Conservation (phyloP, 2,797 vertebrate genomes). For the Malurus splendens region DNA sequence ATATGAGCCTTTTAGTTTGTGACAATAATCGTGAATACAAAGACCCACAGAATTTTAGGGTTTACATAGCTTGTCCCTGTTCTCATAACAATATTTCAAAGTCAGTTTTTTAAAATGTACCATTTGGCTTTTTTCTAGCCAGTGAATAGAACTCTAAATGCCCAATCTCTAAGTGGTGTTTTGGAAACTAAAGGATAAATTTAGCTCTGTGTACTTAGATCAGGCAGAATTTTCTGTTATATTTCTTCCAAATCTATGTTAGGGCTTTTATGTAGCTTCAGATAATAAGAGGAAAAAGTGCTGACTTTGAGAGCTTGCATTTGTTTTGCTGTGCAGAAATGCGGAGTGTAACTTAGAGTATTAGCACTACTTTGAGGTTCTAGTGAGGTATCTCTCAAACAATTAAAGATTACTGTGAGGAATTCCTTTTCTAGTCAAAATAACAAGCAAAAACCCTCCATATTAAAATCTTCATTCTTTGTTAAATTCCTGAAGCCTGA, state of each 20-base stretch:
- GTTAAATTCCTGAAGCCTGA: background rate
- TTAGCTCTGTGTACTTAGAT: constrained; percentile 38
- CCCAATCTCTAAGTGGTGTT: background rate
- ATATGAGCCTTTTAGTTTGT: constrained; percentile 56
- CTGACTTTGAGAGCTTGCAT: constrained; percentile 38
- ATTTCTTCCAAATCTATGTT: constrained; percentile 23
- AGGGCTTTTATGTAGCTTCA: constrained; percentile 22
- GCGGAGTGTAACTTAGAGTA: background rate
- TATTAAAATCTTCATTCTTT: background rate
- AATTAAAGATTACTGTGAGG: background rate
- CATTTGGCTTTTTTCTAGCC: constrained; percentile 30
- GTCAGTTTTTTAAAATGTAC: constrained; percentile 22
- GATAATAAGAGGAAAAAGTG: constrained; percentile 23
- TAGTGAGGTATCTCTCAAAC: background rate
- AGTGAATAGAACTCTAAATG: constrained; percentile 33
- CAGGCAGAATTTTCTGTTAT: constrained; percentile 23
- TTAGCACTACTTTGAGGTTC: background rate
- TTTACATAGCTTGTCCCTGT: constrained; percentile 43
- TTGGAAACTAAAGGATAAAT: constrained; percentile 26
- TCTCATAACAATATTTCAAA: constrained; percentile 53
- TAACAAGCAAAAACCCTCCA: background rate
- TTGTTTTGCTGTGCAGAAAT: constrained; percentile 16
- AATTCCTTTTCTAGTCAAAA: background rate
- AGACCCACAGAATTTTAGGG: constrained; percentile 47
- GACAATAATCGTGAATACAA: constrained; percentile 50